phyloP scores from a whole-genome alignment of 2,888 invertebrate species.

The Dyspetes luteomarginatus region DNA sequence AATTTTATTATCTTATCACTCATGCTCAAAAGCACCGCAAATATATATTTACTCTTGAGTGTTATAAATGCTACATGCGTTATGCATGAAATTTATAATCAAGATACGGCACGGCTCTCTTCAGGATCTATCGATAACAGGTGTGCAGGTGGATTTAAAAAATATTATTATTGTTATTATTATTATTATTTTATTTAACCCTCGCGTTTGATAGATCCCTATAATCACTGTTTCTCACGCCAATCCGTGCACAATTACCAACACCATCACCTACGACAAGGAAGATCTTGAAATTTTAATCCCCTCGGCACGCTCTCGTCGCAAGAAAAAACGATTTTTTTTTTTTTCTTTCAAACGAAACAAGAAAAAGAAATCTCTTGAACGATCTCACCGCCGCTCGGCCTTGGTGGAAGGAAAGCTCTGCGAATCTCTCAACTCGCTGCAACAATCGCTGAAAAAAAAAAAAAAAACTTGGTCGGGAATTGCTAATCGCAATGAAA shows the following conservation, averaged over 20 bases:
- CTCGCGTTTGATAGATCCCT: slow-evolving; percentile 41
- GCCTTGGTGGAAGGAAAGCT: slow-evolving; percentile 76
- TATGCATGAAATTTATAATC: slow-evolving; percentile 20
- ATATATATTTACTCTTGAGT: not conserved
- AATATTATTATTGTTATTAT: slow-evolving; percentile 49
- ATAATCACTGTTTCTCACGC: slow-evolving; percentile 67
- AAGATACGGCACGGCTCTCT: slow-evolving; percentile 74
- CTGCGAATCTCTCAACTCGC: slow-evolving; percentile 63
- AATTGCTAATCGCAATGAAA: slow-evolving; percentile 37
- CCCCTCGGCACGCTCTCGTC: slow-evolving; percentile 71
- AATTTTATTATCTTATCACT: slow-evolving; percentile 21
- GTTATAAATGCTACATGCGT: not conserved
- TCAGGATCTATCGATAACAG: slow-evolving; percentile 79
- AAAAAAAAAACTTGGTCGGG: slow-evolving; percentile 22
- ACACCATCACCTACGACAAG: slow-evolving; percentile 69
- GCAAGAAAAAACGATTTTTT: slow-evolving; percentile 50
- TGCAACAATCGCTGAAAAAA: slow-evolving; percentile 58
- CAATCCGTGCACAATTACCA: slow-evolving; percentile 70
- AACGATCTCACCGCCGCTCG: slow-evolving; percentile 66
- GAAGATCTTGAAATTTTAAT: slow-evolving; percentile 68
- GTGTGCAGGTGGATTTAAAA: slow-evolving; percentile 68
- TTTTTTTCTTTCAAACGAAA: slow-evolving; percentile 29
- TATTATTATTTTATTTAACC: slow-evolving; percentile 32
- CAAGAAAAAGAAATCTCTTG: slow-evolving; percentile 52
- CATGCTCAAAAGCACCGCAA: slow-evolving; percentile 44